Base-by-base conservation (phyloP, 92 coral and sea anemone species). In the Parazoanthus darwini region DNA sequence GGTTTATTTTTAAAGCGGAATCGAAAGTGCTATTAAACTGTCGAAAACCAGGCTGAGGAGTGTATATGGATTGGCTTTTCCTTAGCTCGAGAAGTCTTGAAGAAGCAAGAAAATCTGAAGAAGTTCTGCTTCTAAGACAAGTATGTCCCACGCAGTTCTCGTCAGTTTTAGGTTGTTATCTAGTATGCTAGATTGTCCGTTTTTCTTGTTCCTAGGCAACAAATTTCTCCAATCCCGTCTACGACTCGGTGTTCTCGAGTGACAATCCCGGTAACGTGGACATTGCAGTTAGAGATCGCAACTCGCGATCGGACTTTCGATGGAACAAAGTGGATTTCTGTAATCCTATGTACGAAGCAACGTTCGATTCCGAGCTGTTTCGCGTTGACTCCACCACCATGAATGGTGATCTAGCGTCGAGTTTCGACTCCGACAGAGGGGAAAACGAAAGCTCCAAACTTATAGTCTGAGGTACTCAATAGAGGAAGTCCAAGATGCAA, bases 171-270 rank as follows among this genome's bases (percentile, higher is more conserved):
- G 86, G 4, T 42, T 0, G 81, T 63, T 63, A 63, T 23, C 7
- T 63, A 20, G n/a, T 51, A 14, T 70, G 50, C 77, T 46, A 72
- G 16, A 50, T 23, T 26, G 29, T 29, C n/a, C 26, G 6, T 77
- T 37, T 85, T 78, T 78, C 25, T 88, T 63, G 66, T 78, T 81
- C 29, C 22, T 86, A 96, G 99, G 94, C 93, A 16, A 90, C 93
- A 18, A 95, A 94, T 81, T 96, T 96, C 91, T 94, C 98, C 76
- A 96, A 96, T 79, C 99, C 99, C 8, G 99, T 95, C 33, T 96
- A 96, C 92, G 98, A 96, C 88, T 93, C 99, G 29, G 85, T 96
- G 44, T 93, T 92, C 75, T 89, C 92, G 22, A 88, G 89, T 15
- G 92, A 93, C 74, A 87, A 90, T 54, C 87, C 90, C 77, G 83